Base-by-base conservation (phyloP, 2,888 invertebrate species). In the Orthonychiurus folsomi region DNA sequence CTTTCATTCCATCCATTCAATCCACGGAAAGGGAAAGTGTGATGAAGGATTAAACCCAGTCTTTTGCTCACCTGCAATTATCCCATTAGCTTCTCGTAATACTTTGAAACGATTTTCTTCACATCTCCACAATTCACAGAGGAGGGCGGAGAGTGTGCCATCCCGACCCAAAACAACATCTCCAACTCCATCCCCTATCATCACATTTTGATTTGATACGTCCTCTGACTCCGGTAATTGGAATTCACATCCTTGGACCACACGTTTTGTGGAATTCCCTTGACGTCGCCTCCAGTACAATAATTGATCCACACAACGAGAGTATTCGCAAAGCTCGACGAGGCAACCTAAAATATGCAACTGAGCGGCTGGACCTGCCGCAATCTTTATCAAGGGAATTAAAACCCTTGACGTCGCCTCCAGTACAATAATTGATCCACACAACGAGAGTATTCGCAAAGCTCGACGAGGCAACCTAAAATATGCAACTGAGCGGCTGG, bases 61-160 rank as follows among this genome's bases (percentile, higher is more conserved):
- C n/a, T n/a, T 9, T 15, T 2, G 63, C 70, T 69, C 64, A 70
- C 72, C 65, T 61, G 61, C 58, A 62, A 73, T 73, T 28, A 67
- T 62, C 50, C 70, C 72, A 15, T 69, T 62, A 1, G 59, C 52
- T 56, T 67, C 69, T 24, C 73, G 57, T 2, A 67, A 23, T 12
- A 71, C 71, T 9, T 63, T 62, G 15, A 64, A 53, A 26, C 65
- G 60, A 2, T 53, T 57, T 54, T 73, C 73, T 26, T 69, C 70
- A 3, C 66, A 64, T 47, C 69, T 60, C 73, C 73, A 73, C 5
- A 73, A 21, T n/a, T 63, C 59, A 57, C 71, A 70, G 3, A 73
- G 57, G n/a, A 73, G 56, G 1, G 69, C 64, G 15, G 63, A 60
- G 15, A 71, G 53, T 18, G 60, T 66, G 18, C 61, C 55, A 50